Base-by-base conservation (phyloP, 2,113 vertebrate genomes). In the Mugil cephalus region DNA sequence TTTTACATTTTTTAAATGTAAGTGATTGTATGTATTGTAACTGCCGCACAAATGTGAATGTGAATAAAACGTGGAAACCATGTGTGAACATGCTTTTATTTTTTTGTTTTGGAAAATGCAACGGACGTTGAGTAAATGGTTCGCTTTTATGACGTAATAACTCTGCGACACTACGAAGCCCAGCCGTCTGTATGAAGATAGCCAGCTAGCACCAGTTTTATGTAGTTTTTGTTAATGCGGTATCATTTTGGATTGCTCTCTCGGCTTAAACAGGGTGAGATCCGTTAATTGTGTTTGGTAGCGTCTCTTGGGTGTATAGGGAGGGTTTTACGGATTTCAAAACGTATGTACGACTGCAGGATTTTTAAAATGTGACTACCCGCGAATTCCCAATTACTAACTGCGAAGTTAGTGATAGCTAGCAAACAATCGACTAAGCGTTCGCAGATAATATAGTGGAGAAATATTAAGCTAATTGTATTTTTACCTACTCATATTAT, bases 91-190 rank as follows among this genome's bases (percentile, higher is more conserved):
- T 2, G 24, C 24, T n/a, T 64, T 79, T 58, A 56, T 64, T 72
- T 43, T 38, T 74, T 74, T 66, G 75, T 52, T 69, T 21, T 54
- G 34, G 1, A 61, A 19, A 7, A 18, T 2, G 15, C 8, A 68
- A 46, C 71, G 88, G 82, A 84, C 59, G 52, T 61, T 7, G 14
- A 35, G 13, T 4, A 2, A 15, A 14, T n/a, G 17, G 53, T 34
- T 19, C 14, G 0, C 13, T 10, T 2, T 4, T 14, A 11, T 89
- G 89, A 91, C 85, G 89, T 9, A 0, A 0, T 53, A 7, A 59
- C 1, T 14, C 15, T 65, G 85, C 87, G 89, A 81, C 89, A 2
- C 10, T 7, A 36, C 60, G 50, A 14, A 9, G 4, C 11, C 11
- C 13, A n/a, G 50, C 21, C 50, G 30, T 21, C 54, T 12, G 10